phyloP scores from a whole-genome alignment of 2,113 vertebrate genomes.

The Geococcyx californianus region DNA sequence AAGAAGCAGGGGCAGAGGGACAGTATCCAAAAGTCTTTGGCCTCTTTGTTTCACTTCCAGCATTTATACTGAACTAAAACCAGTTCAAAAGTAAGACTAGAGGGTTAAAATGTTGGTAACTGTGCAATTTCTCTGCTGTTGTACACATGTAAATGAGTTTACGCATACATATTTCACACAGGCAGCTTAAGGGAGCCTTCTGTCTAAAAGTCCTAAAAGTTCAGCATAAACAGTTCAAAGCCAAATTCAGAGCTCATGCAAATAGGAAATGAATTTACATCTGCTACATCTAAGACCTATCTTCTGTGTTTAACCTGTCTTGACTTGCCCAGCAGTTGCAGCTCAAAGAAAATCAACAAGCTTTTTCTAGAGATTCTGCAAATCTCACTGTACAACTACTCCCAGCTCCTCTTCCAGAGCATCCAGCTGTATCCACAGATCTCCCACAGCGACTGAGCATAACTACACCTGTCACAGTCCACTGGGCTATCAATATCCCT shows the following conservation, averaged over 20 bases:
- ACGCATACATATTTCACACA: neutral
- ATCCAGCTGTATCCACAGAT: constrained; percentile 22
- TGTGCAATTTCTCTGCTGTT: neutral
- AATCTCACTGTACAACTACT: neutral
- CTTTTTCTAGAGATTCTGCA: neutral
- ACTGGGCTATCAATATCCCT: constrained; percentile 7
- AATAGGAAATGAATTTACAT: neutral
- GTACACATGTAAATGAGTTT: neutral
- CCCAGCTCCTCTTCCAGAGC: neutral
- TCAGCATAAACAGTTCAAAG: neutral
- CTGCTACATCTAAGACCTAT: neutral
- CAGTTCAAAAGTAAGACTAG: neutral
- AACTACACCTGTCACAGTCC: constrained; percentile 38
- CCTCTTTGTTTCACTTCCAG: neutral
- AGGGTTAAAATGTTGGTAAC: neutral
- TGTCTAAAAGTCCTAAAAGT: neutral
- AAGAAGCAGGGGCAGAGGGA: neutral
- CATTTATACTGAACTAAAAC: neutral
- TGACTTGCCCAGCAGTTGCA: neutral
- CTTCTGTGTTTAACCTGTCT: neutral
- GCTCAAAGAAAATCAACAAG: neutral
- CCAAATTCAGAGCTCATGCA: neutral
- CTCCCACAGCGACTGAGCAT: neutral
- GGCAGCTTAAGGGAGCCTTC: neutral
- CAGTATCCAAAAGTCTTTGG: neutral